A percentile compares a stretch with the other conserved stretches of the same genome.
Conservation (phyloP, 1,140 invertebrate species). For the Achroia grisella region DNA sequence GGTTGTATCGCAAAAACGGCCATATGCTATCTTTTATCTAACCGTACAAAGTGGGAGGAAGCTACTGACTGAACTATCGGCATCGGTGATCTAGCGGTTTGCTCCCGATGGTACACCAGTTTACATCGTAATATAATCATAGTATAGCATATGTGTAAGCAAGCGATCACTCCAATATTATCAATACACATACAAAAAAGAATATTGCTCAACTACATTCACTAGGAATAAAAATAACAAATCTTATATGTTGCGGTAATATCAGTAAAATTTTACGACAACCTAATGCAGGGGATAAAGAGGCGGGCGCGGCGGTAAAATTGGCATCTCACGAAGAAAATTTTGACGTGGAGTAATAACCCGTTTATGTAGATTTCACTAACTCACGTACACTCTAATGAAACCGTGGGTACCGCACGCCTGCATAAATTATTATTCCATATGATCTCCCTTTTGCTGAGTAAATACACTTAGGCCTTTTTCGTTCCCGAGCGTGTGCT, state of each 20-base stretch:
- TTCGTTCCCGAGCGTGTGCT: slow-evolving; percentile 14
- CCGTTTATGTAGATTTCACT: slow-evolving; percentile 54
- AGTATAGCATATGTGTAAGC: no score
- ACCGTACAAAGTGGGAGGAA: no score
- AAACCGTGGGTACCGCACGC: slow-evolving; percentile 38
- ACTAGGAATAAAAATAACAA: no score
- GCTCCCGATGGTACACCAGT: no score
- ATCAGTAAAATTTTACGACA: slow-evolving; percentile 39
- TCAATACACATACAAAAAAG: no score
- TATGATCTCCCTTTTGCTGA: slow-evolving; percentile 26
- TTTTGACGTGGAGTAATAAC: slow-evolving; percentile 43
- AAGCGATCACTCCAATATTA: no score
- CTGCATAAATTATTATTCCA: slow-evolving; percentile 50
- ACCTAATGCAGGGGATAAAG: slow-evolving; percentile 23
- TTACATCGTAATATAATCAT: no score
- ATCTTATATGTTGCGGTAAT: slow-evolving; percentile 1
- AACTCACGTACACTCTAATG: slow-evolving; percentile 46
- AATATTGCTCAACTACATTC: no score
- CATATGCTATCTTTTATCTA: no score
- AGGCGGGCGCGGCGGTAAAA: slow-evolving; percentile 21
- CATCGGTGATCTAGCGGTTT: no score
- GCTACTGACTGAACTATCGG: no score
- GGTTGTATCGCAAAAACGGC: no score
- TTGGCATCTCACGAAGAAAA: slow-evolving; percentile 27
- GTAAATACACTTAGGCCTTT: slow-evolving; percentile 28